Percentiles rank a stretch among this genome's conserved stretches.
phyloP scores from a whole-genome alignment of 1,140 invertebrate species.

The Cydia pomonella region DNA sequence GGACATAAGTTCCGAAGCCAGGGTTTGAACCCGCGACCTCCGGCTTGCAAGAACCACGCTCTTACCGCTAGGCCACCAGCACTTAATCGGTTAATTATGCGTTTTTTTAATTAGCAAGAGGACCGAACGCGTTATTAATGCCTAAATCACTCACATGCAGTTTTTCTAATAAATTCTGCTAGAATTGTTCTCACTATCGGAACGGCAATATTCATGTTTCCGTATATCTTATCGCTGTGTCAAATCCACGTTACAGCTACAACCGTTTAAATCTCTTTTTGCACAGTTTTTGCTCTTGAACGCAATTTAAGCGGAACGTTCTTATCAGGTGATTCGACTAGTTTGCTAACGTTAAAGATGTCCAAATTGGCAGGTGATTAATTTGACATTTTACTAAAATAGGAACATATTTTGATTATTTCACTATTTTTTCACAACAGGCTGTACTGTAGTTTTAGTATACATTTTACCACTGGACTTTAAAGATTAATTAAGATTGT shows the following conservation, averaged over 20 bases:
- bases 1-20: no score
- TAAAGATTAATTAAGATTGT: no score
- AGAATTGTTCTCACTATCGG: neutral
- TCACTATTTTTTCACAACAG: no score
- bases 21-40: no score
- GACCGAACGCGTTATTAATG: no score
- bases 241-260: neutral
- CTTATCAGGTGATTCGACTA: neutral
- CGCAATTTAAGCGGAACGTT: constrained; percentile 1
- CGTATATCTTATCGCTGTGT: constrained; percentile 11
- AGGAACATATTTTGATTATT: no score
- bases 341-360: neutral
- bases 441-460: no score
- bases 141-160: neutral
- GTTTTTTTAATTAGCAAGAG: no score
- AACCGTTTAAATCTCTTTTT: constrained; percentile 6
- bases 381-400: neutral
- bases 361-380: neutral
- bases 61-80: no score
- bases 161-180: neutral
- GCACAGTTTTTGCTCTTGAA: constrained; percentile 16
- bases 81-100: no score
- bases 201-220: neutral
- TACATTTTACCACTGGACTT: no score
- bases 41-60: no score